Percentiles rank a stretch among this genome's conserved stretches.
These are phyloP conservation scores for Micromussa lordhowensis DNA, from an alignment of 92 coral and sea anemone species.

Conservation along the genomic window DNA sequence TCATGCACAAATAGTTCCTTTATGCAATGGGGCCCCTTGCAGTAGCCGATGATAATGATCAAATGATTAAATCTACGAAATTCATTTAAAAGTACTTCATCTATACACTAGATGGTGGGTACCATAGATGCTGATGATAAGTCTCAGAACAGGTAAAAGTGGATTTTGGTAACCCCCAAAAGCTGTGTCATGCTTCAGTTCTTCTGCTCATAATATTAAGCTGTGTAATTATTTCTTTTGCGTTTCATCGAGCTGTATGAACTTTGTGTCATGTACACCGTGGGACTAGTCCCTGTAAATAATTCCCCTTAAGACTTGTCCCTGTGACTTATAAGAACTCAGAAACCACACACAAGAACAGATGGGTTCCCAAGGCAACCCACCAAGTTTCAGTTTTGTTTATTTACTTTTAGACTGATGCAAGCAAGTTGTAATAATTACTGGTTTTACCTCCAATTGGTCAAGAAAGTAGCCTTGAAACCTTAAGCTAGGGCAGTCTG, in stretches of 20 bases:
- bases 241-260: too few species aligned
- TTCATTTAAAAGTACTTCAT: background rate
- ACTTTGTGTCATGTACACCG: too few species aligned
- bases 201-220: background rate
- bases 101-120: background rate
- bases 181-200: background rate
- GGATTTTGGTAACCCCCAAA: background rate
- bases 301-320: too few species aligned
- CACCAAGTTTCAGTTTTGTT: background rate
- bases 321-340: too few species aligned
- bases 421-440: background rate
- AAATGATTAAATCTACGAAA: background rate
- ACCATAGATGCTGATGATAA: background rate
- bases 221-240: too few species aligned
- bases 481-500: too few species aligned
- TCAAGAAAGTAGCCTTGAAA: too few species aligned
- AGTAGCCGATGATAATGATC: background rate
- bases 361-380: slow-evolving; percentile 3
- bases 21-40: background rate
- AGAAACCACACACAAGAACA: slow-evolving; percentile 1
- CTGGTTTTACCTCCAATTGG: background rate
- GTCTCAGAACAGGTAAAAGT: background rate
- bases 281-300: too few species aligned
- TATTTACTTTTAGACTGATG: background rate
- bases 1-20: background rate